Evolutionary conservation across 1,140 invertebrate genomes (phyloP), one percentile per base, ranked within the genome.

Genomic region (Philotrypesis tridentata): DNA sequence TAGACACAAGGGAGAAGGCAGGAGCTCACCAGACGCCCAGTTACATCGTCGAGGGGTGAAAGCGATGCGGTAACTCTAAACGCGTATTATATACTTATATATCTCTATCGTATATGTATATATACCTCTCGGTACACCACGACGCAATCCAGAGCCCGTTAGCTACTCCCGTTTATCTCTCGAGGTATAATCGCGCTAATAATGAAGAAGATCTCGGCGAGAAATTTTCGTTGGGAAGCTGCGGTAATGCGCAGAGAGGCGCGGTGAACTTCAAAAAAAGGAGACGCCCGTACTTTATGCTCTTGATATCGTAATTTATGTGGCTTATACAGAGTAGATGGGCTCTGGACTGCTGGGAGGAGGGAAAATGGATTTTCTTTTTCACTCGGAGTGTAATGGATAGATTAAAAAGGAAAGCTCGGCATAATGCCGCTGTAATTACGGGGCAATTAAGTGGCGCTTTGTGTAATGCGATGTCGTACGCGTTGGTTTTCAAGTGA

Each of bases 141-240:
- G 83, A 84, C 23, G 82, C 48, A 84, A 84, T 65, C 83, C 85
- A 85, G 84, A 84, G 82, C 25, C 21, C 3, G 27, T 14, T 70
- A 11, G 31, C 17, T 33, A 67, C 27, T 27, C 25, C 5, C n/a
- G 27, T 67, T 2, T 67, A 48, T 74, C 37, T 43, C n/a, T 48
- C 70, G 33, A n/a, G 25, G 14, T 61, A 37, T 37, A 75, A 81
- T 81, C 65, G 37, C 48, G 77, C 71, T 84, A 83, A 85, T 84
- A 79, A 80, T 82, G 82, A 55, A 21, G 7, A 55, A 17, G 14
- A 14, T 55, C 48, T n/a, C 48, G n/a, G 14, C 48, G 17, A n/a
- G 48, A 55, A 55, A n/a, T 55, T 55, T 55, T n/a, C 3, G 48
- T 55, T 1, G 6, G n/a, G 48, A 6, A 14, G 43, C 33, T 48